Base-by-base conservation (phyloP, 1,140 invertebrate species). In the Drosophila cardini region DNA sequence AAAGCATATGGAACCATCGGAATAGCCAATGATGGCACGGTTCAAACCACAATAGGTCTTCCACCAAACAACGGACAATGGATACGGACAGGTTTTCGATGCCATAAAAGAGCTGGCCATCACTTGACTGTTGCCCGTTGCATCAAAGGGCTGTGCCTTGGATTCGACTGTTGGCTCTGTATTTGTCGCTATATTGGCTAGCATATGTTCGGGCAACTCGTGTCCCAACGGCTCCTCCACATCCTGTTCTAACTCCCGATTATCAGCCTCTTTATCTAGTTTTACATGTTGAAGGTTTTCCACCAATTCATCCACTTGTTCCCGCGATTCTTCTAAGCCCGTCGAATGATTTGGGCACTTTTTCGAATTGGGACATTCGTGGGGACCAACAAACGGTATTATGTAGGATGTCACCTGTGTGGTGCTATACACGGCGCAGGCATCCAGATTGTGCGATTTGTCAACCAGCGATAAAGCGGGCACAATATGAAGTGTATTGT, bases 1-100 rank as follows among this genome's bases (percentile, higher is more conserved):
- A 90, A 96, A 94, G 48, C 94, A 93, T 72, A 96, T 94, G 69
- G 95, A 95, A 16, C 96, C 96, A 77, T 94, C 93, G 78, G 96
- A 95, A 58, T 95, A 96, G 26, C 95, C 96, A 70, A 96, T 93
- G 42, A 97, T 94, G 32, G 94, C 96, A 60, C 93, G 93, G 70
- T 94, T 93, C 4, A 92, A 45, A 2, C 82, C 91, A 50, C 93
- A 92, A 26, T 94, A 89, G 21, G 95, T 95, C 86, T 95, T 94
- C 96, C 96, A 96, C 96, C 96, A 96, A 1, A 94, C 93, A 42
- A 95, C 79, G 43, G 92, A 94, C 72, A 93, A 92, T 4, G 94
- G 94, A 79, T 93, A 94, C 3, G 93, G 93, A 62, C 94, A 93
- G 45, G 91, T 91, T 75, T 93, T 65, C 89, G 92, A 91, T 93